Evolutionary conservation across 2,113 vertebrate genomes (phyloP).

Genomic region (Ophthalmolycus amberensis): DNA sequence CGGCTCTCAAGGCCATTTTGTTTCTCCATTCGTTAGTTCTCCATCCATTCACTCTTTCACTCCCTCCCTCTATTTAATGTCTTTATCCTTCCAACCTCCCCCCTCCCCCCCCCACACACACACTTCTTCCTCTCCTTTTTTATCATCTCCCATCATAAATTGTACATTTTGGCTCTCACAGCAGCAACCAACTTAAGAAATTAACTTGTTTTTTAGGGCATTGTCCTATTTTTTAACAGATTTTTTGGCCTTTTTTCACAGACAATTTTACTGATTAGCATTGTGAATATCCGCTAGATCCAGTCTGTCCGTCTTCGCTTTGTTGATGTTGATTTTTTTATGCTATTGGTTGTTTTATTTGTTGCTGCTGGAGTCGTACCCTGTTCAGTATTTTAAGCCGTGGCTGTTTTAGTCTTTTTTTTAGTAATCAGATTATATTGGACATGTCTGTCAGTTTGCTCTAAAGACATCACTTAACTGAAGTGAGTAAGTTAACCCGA

Average conservation of each 20-base stretch:
- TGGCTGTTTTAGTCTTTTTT: background rate
- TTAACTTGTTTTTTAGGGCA: constrained; percentile 20
- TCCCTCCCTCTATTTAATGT: background rate
- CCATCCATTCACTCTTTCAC: background rate
- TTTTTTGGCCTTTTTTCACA: background rate
- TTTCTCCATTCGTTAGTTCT: constrained; percentile 2
- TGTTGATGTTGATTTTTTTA: background rate
- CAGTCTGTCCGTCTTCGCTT: background rate
- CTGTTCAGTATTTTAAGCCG: background rate
- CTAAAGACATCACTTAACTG: no score
- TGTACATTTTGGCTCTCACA: constrained; percentile 26
- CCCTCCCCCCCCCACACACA: background rate
- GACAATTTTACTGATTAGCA: constrained; percentile 22
- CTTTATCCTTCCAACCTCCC: background rate
- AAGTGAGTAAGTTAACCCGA: no score
- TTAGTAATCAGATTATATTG: no score
- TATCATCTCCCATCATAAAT: constrained; percentile 40
- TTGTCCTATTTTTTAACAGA: constrained; percentile 46
- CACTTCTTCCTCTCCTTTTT: background rate
- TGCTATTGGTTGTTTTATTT: background rate
- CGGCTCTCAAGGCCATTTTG: constrained; percentile 37
- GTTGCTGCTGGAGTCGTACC: background rate
- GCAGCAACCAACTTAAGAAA: constrained; percentile 40
- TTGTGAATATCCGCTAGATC: constrained; percentile 16
- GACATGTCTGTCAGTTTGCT: no score